These are phyloP conservation scores for Drosophila lini DNA, from an alignment of 1,140 invertebrate genomes.

Conservation along the genomic window DNA sequence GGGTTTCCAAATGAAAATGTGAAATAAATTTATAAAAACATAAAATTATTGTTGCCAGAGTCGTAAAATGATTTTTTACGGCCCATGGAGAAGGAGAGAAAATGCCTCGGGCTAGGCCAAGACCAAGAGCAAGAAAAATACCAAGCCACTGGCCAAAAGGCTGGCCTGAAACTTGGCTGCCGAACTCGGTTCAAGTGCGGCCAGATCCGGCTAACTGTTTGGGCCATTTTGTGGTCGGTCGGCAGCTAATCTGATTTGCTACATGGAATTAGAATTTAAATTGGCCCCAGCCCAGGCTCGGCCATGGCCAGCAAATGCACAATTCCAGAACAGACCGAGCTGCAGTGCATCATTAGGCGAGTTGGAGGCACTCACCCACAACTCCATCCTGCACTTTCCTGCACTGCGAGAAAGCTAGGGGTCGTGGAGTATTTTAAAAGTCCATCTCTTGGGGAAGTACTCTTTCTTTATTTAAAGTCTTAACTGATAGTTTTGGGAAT, in stretches of 20 bases:
- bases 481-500: neutral
- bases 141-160: slow-evolving; percentile 14
- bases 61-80: slow-evolving; percentile 52
- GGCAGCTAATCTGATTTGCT: slow-evolving; percentile 76
- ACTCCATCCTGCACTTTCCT: slow-evolving; percentile 4
- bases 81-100: slow-evolving; percentile 21
- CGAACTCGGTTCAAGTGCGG: slow-evolving; percentile 17
- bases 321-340: slow-evolving; percentile 48
- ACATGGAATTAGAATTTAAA: slow-evolving; percentile 80
- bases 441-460: neutral
- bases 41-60: slow-evolving; percentile 57
- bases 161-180: slow-evolving; percentile 15
- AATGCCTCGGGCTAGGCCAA: slow-evolving; percentile 21
- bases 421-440: neutral
- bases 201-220: slow-evolving; percentile 58
- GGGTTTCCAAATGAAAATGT: slow-evolving; percentile 55
- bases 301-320: slow-evolving; percentile 46
- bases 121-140: slow-evolving; percentile 7
- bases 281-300: slow-evolving; percentile 41
- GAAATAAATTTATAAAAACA: slow-evolving; percentile 58
- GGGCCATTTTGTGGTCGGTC: slow-evolving; percentile 51
- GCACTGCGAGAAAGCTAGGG: neutral
- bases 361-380: slow-evolving; percentile 52
- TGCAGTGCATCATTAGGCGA: slow-evolving; percentile 70
- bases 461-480: too few relatives aligned